Evolutionary conservation across 2,797 vertebrate species (phyloP), one percentile per base, ranked within the genome.

Genomic region (Chromobotia macracanthus): DNA sequence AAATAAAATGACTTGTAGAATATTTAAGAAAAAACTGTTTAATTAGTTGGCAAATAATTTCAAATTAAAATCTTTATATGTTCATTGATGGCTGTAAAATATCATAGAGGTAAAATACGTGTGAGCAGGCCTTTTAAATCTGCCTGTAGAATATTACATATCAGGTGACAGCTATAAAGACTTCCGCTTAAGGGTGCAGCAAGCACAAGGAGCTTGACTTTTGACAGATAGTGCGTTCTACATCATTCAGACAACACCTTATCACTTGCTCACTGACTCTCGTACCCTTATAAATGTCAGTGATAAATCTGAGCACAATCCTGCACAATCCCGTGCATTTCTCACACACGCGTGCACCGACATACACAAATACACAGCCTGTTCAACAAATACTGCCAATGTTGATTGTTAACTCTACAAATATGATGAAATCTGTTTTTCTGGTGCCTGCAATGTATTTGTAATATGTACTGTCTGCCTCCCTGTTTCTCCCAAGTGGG

Each of bases 151-250:
- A 84, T 78, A 79, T 80, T 87, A 90, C 93, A 93, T 92, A 93
- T 93, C 91, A 92, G 84, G 82, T 88, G 83, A 84, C 85, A 85
- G 90, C 91, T 86, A 90, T 93, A 92, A 93, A 92, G 80, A 88
- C 75, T 83, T 92, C 91, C 90, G 91, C 91, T 94, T 94, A 93
- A 90, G 89, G 90, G 86, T 87, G 84, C 85, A 81, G 88, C 89
- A 88, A 87, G 91, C 86, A 90, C 87, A 87, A 90, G 91, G 92
- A 90, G 92, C 90, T 93, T 93, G 92, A 93, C 91, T 92, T 87
- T 90, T 89, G 71, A 88, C 87, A 93, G 91, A 92, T 91, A 89
- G 88, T 79, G 72, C 86, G 82, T 83, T 73, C 80, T 93, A 93
- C 89, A 94, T 94, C 94, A 93, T 88, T 91, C 91, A 89, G 88